A percentile compares a stretch with the other conserved stretches of the same genome.
Evolutionary conservation across 2,797 vertebrate species (phyloP).

Genomic region (Syndactyla subalaris): DNA sequence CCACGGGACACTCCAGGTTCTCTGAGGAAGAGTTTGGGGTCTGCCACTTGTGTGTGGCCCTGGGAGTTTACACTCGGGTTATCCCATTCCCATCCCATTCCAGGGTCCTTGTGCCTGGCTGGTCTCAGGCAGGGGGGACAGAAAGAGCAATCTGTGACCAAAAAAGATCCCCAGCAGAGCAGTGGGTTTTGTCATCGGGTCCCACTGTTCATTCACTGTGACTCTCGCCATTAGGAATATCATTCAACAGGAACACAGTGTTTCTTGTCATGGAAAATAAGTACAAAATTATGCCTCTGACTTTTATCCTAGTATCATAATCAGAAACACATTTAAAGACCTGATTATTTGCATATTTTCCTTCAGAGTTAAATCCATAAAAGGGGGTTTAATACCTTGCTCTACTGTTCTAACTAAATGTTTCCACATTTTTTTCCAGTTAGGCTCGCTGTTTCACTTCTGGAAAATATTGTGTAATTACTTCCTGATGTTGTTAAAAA

Average conservation of each 20-base stretch:
- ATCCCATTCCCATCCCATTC: neutral
- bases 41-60: neutral
- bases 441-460: conserved; percentile 81
- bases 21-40: neutral
- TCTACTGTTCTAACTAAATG: conserved; percentile 83
- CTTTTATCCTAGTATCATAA: conserved; percentile 75
- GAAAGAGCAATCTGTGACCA: neutral
- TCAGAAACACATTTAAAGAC: conserved; percentile 74
- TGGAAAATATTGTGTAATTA: conserved; percentile 82
- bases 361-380: conserved; percentile 80
- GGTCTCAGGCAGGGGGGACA: neutral
- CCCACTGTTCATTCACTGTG: neutral
- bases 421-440: conserved; percentile 83
- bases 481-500: conserved; percentile 77
- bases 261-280: conserved; percentile 60
- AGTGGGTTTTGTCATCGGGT: neutral
- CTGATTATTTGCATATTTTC: conserved; percentile 81
- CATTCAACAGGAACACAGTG: conserved; percentile 38
- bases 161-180: neutral
- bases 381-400: conserved; percentile 78
- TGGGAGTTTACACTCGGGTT: neutral
- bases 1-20: neutral
- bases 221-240: neutral
- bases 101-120: neutral
- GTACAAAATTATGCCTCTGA: conserved; percentile 60